Conservation (phyloP, 1,140 invertebrate species). For the Thalassaphorura encarpata region DNA sequence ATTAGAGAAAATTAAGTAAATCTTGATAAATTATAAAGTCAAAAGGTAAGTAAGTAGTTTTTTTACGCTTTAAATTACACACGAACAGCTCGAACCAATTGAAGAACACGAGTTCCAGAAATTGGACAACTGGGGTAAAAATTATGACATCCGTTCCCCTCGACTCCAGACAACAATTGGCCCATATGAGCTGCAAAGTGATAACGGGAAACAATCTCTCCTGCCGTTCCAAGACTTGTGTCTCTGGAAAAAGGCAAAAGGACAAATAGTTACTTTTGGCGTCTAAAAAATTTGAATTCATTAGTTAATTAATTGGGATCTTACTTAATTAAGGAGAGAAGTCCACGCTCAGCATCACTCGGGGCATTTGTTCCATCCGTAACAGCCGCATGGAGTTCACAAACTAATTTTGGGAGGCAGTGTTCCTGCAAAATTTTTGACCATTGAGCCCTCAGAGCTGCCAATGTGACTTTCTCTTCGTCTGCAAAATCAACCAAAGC, state of each 20-base stretch:
- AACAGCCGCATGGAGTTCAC: slow-evolving; percentile 54
- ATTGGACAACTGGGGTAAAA: slow-evolving; percentile 60
- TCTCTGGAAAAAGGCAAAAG: slow-evolving; percentile 41
- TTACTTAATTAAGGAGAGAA: slow-evolving; percentile 60
- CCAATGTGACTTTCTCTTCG: too few species aligned
- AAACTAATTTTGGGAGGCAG: slow-evolving; percentile 65
- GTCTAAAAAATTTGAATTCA: too few species aligned
- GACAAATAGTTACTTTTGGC: neutral
- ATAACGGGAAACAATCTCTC: slow-evolving; percentile 58
- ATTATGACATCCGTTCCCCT: slow-evolving; percentile 58
- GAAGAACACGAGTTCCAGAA: slow-evolving; percentile 51
- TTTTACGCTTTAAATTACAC: too few species aligned
- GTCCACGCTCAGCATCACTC: slow-evolving; percentile 57
- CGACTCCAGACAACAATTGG: slow-evolving; percentile 57
- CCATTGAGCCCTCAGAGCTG: too few species aligned
- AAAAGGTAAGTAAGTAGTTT: too few species aligned
- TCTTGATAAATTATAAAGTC: neutral
- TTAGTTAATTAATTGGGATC: too few species aligned
- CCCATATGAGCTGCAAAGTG: slow-evolving; percentile 75
- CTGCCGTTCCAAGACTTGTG: slow-evolving; percentile 46
- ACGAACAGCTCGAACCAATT: too few species aligned
- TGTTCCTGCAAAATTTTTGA: slow-evolving; percentile 22
- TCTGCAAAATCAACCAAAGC: too few species aligned
- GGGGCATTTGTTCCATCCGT: slow-evolving; percentile 52
- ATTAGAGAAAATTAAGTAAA: too few species aligned